phyloP scores from a whole-genome alignment of 2,797 vertebrate species.

The Enteromius radiatus region DNA sequence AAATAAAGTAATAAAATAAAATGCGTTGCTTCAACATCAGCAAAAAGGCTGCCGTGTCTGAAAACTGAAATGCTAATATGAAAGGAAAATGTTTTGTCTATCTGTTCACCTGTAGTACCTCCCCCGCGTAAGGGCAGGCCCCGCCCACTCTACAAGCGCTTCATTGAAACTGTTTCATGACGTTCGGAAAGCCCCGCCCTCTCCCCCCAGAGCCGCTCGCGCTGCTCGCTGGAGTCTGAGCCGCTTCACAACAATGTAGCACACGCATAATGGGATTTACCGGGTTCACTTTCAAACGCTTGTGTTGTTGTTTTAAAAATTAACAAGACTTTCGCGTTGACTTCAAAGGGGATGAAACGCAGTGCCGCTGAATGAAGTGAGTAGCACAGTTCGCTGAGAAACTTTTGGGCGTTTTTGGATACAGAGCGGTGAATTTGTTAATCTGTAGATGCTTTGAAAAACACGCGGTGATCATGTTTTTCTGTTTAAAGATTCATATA shows the following conservation, averaged over 20 bases:
- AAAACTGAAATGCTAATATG: neutral
- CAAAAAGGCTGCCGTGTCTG: neutral
- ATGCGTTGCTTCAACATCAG: neutral
- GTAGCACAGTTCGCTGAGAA: constrained; percentile 32
- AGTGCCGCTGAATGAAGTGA: constrained; percentile 59
- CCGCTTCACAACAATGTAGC: constrained; percentile 58
- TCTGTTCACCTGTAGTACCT: constrained; percentile 32
- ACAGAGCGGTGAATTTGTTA: neutral
- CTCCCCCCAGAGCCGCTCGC: constrained; percentile 43
- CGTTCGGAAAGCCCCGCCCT: constrained; percentile 49
- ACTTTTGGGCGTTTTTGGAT: constrained; percentile 37
- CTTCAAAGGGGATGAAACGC: constrained; percentile 53
- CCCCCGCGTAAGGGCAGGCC: constrained; percentile 12
- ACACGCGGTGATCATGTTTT: neutral
- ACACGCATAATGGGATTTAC: constrained; percentile 59
- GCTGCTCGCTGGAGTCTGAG: constrained; percentile 53
- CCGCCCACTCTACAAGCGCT: constrained; percentile 44
- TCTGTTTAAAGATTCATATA: neutral
- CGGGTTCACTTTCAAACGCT: constrained; percentile 43
- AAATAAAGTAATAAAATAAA: neutral
- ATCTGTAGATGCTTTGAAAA: neutral
- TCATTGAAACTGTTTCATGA: constrained; percentile 45
- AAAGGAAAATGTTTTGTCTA: neutral
- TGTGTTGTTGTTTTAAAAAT: constrained; percentile 44
- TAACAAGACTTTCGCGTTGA: constrained; percentile 22